Evolutionary conservation across 2,797 vertebrate genomes (phyloP).

Genomic region (Merluccius polli): DNA sequence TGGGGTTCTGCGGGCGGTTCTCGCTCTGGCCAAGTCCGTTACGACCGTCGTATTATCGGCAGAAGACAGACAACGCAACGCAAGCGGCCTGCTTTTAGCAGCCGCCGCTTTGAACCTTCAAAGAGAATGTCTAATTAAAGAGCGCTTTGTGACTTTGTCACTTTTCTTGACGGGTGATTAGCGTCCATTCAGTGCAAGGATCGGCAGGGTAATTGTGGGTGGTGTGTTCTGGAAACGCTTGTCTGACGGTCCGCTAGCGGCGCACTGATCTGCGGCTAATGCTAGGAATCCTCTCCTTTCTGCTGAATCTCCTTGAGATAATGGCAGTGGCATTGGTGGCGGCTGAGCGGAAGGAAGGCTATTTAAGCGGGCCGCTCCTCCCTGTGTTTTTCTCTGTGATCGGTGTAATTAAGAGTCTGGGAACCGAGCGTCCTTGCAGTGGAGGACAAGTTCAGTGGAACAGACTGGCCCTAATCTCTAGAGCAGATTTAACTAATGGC

Average conservation of each 20-base stretch:
- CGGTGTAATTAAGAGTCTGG: conserved; percentile 64
- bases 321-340: conserved; percentile 17
- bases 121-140: conserved; percentile 67
- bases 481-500: conserved; percentile 58
- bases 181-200: conserved; percentile 53
- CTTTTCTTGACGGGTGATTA: conserved; percentile 67
- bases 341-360: conserved; percentile 25
- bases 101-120: conserved; percentile 54
- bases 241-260: not conserved
- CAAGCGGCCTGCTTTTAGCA: conserved; percentile 50
- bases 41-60: conserved; percentile 63
- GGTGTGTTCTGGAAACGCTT: conserved; percentile 40
- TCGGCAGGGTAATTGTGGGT: conserved; percentile 57
- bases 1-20: not conserved
- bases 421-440: conserved; percentile 59
- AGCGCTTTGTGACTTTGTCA: conserved; percentile 69
- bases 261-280: not conserved
- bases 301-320: not conserved
- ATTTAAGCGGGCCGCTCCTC: conserved; percentile 50
- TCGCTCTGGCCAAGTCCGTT: conserved; percentile 44
- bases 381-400: conserved; percentile 57
- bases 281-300: not conserved
- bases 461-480: conserved; percentile 37
- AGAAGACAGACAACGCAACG: no score
- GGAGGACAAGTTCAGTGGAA: conserved; percentile 51